Evolutionary conservation across 2,797 vertebrate genomes (phyloP).

Genomic region (Lagocephalus sceleratus): DNA sequence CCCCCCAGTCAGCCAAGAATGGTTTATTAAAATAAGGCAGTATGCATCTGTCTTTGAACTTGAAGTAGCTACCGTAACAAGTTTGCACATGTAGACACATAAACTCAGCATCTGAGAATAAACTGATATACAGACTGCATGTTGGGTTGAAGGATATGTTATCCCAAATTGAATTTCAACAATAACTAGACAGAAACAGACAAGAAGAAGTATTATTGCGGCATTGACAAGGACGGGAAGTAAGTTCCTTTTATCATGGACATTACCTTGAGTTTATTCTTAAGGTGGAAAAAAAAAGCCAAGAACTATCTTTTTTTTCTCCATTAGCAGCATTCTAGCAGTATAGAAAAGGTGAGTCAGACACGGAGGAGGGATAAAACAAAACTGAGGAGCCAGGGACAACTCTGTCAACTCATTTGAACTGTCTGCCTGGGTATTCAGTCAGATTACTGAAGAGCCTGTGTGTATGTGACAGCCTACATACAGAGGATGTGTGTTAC

Average conservation of each 20-base stretch:
- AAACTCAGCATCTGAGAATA: constrained; percentile 2
- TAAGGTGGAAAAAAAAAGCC: constrained; percentile 9
- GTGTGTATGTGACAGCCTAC: constrained; percentile 8
- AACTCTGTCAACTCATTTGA: constrained; percentile 39
- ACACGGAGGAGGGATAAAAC: constrained; percentile 50
- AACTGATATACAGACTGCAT: constrained; percentile 15
- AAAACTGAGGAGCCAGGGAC: constrained; percentile 42
- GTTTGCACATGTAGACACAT: constrained; percentile 13
- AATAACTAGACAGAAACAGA: constrained; percentile 1
- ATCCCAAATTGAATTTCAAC: constrained; percentile 12
- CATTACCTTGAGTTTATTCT: constrained; percentile 37
- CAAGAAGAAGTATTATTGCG: constrained; percentile 26
- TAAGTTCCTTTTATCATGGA: constrained; percentile 15
- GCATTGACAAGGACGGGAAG: constrained; percentile 35
- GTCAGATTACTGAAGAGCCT: constrained; percentile 22
- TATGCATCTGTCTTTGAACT: neutral
- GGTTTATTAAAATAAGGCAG: constrained; percentile 11
- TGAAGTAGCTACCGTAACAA: constrained; percentile 4
- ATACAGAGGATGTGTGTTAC: neutral
- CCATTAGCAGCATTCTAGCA: constrained; percentile 33
- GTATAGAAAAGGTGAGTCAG: constrained; percentile 51
- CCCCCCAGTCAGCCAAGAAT: constrained; percentile 10
- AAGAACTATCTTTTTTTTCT: constrained; percentile 17
- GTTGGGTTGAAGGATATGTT: constrained; percentile 8
- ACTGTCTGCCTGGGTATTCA: constrained; percentile 39